Conservation (phyloP, 1,140 invertebrate species). For the Colletes gigas region DNA sequence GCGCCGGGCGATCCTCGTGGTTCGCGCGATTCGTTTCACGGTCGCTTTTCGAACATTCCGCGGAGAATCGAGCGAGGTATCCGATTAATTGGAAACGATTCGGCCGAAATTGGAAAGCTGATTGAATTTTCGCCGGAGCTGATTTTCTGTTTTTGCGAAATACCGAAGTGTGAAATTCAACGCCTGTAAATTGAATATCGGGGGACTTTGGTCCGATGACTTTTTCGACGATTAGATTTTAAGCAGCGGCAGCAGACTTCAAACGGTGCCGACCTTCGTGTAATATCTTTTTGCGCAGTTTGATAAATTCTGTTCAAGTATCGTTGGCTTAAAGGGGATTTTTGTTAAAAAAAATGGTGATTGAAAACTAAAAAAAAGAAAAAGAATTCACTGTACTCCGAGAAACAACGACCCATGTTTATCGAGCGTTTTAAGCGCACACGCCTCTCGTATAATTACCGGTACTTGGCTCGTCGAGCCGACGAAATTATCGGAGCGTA, state of each 20-base stretch:
- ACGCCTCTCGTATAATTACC: background rate
- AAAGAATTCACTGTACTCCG: too few relatives aligned
- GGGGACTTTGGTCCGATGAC: background rate
- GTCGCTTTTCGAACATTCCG: constrained; percentile 6
- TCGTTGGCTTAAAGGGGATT: too few relatives aligned
- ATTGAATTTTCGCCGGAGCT: constrained; percentile 11
- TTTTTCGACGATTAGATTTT: too few relatives aligned
- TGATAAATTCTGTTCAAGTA: too few relatives aligned
- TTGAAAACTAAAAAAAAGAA: too few relatives aligned
- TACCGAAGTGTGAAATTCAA: background rate
- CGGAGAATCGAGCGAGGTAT: constrained; percentile 6
- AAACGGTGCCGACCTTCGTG: too few relatives aligned
- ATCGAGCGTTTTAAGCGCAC: background rate
- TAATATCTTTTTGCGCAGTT: too few relatives aligned
- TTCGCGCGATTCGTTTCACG: constrained; percentile 1
- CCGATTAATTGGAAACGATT: constrained; percentile 20
- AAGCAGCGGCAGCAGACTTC: too few relatives aligned
- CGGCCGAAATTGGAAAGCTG: constrained; percentile 4
- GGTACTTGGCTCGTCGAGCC: background rate
- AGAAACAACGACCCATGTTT: too few relatives aligned
- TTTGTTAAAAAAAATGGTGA: too few relatives aligned
- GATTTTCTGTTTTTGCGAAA: constrained; percentile 1
- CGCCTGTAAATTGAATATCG: background rate
- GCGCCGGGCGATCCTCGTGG: too few relatives aligned
- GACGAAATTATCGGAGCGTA: background rate